Conservation (phyloP, 2,888 invertebrate species). For the Unio pictorum region DNA sequence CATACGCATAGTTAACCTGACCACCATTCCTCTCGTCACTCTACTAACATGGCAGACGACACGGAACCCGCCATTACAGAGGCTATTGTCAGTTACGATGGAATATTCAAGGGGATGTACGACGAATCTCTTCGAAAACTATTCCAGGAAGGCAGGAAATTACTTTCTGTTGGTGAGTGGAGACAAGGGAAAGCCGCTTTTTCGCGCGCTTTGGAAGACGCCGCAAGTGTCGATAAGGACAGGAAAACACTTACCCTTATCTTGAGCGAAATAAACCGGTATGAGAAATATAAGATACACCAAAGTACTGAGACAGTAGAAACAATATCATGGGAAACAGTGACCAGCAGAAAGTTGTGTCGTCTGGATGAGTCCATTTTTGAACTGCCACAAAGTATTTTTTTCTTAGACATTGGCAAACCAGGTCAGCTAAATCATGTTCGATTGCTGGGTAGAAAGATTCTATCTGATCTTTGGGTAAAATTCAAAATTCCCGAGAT, state of each 20-base stretch:
- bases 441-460: constrained; percentile 40
- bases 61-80: constrained; percentile 15
- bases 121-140: constrained; percentile 23
- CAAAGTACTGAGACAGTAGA: constrained; percentile 3
- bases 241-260: constrained; percentile 31
- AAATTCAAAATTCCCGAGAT: constrained; percentile 43
- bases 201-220: constrained; percentile 17
- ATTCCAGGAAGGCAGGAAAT: constrained; percentile 30
- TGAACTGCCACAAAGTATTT: constrained; percentile 43
- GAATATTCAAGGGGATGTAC: constrained; percentile 50
- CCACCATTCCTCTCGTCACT: too few species aligned
- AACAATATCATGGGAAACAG: constrained; percentile 24
- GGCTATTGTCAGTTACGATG: constrained; percentile 43
- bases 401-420: constrained; percentile 35
- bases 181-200: constrained; percentile 22
- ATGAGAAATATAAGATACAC: constrained; percentile 24
- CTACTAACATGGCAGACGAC: too few species aligned
- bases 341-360: constrained; percentile 21
- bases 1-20: too few species aligned
- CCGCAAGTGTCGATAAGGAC: constrained; percentile 21
- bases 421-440: constrained; percentile 17
- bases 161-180: constrained; percentile 30
- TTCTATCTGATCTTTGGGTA: constrained; percentile 44
- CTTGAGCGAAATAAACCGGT: constrained; percentile 29
- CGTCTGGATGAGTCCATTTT: constrained; percentile 30